These are phyloP conservation scores for Anarrhichthys ocellatus DNA, from an alignment of 2,113 vertebrate species.

Conservation along the genomic window DNA sequence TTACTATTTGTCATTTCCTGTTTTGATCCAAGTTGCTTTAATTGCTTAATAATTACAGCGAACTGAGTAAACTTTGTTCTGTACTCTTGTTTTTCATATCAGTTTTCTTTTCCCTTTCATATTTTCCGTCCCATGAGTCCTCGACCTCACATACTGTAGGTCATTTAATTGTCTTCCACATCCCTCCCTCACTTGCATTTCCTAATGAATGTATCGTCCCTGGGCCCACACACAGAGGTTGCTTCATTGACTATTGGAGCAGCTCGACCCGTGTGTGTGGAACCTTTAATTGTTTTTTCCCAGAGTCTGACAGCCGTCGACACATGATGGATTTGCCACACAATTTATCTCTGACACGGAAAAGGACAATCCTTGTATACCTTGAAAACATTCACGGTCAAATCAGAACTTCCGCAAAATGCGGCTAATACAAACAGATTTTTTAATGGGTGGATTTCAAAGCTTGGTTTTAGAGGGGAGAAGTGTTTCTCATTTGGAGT, in stretches of 20 bases:
- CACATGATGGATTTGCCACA: constrained; percentile 78
- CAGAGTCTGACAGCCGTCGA: constrained; percentile 68
- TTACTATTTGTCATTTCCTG: constrained; percentile 17
- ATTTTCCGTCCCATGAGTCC: constrained; percentile 54
- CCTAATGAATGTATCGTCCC: constrained; percentile 70
- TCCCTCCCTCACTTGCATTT: constrained; percentile 57
- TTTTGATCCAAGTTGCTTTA: constrained; percentile 30
- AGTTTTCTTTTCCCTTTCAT: constrained; percentile 29
- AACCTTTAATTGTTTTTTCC: constrained; percentile 81
- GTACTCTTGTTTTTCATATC: constrained; percentile 14
- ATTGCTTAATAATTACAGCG: constrained; percentile 50
- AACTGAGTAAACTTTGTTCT: constrained; percentile 31
- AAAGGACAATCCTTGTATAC: constrained; percentile 59
- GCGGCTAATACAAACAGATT: background rate
- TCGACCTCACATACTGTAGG: constrained; percentile 54
- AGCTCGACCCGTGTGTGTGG: constrained; percentile 57
- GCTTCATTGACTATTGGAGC: constrained; percentile 73
- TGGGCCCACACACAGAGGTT: constrained; percentile 46
- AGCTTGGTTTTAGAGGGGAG: constrained; percentile 31
- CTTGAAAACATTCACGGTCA: constrained; percentile 59
- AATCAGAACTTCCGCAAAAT: constrained; percentile 44
- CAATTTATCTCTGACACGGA: constrained; percentile 56
- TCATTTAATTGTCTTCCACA: constrained; percentile 71
- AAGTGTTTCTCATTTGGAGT: constrained; percentile 47
- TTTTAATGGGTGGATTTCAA: constrained; percentile 35